Percentiles rank a stretch among this genome's conserved stretches.
Conservation (phyloP, 1,140 invertebrate genomes). For the Hycleus phaleratus region DNA sequence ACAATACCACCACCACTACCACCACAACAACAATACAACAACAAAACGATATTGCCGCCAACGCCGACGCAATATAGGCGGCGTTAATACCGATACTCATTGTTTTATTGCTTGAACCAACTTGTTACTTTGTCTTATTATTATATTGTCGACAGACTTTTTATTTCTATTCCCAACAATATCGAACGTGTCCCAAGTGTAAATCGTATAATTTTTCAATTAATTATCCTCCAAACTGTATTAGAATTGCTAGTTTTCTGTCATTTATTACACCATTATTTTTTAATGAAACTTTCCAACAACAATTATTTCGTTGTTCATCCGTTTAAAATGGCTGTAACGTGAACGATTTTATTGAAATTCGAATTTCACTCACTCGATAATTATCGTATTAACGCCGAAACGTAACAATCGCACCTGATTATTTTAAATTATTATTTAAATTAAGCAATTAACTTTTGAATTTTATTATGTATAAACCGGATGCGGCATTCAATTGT, state of each 20-base stretch:
- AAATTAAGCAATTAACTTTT: no score
- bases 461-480: no score
- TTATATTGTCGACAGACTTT: conserved; percentile 2
- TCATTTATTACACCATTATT: conserved; percentile 5
- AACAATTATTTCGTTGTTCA: not conserved
- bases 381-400: no score
- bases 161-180: not conserved
- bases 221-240: conserved; percentile 2
- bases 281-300: no score
- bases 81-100: conserved; percentile 1
- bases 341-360: not conserved
- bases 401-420: no score
- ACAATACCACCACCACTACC: no score
- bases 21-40: no score
- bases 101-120: conserved; percentile 9
- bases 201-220: not conserved
- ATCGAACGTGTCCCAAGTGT: not conserved
- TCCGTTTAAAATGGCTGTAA: not conserved
- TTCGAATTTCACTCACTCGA: not conserved
- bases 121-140: conserved; percentile 7
- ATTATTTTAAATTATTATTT: no score
- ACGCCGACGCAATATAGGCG: not conserved
- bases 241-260: not conserved
- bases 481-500: no score
- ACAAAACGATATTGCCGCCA: no score